These are phyloP conservation scores for Chaunax sp. DNA, from an alignment of 2,797 vertebrate species.

Conservation along the genomic window DNA sequence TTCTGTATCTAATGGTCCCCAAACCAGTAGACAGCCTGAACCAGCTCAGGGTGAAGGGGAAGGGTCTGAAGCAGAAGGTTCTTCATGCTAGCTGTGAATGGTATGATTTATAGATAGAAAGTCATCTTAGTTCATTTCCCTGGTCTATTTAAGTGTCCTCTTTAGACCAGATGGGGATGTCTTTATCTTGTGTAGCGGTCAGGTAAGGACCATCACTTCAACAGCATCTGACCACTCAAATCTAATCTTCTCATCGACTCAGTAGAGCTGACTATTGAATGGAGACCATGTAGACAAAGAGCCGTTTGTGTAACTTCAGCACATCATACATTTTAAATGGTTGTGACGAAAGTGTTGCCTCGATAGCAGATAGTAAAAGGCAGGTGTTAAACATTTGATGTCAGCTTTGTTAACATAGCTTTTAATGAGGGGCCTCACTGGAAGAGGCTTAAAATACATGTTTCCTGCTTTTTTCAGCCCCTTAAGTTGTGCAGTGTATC, in stretches of 20 bases:
- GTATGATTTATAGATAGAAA: conserved; percentile 59
- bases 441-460: neutral
- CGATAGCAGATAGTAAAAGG: neutral
- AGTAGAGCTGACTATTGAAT: neutral
- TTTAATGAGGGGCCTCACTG: neutral
- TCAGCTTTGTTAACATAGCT: neutral
- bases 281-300: neutral
- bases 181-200: no score
- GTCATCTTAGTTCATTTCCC: neutral
- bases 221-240: neutral
- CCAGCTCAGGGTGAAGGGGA: conserved; percentile 92
- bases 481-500: neutral
- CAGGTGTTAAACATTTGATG: conserved; percentile 1
- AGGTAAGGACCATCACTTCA: no score
- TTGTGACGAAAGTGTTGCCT: neutral
- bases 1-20: conserved; percentile 91
- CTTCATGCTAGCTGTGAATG: conserved; percentile 92
- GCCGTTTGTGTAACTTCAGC: neutral
- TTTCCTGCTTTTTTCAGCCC: neutral
- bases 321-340: neutral
- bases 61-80: conserved; percentile 91
- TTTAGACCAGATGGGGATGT: no score
- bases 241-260: neutral
- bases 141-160: neutral
- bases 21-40: conserved; percentile 93